These are phyloP conservation scores for Saxidomus purpurata DNA, from an alignment of 1,140 invertebrate species.

Conservation along the genomic window DNA sequence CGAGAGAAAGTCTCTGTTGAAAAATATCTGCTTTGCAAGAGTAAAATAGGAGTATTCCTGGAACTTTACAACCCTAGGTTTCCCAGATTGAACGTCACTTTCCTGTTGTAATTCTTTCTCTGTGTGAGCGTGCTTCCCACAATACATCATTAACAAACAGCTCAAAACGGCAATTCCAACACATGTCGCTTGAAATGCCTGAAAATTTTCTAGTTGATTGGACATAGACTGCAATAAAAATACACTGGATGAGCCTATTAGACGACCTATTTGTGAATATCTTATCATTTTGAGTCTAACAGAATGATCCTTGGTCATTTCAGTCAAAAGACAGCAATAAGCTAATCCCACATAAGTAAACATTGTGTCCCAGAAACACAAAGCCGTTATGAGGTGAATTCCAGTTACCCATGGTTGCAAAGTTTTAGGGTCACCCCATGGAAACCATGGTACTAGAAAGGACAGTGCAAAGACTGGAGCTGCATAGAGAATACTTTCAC, in stretches of 20 bases:
- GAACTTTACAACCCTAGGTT: conserved; percentile 15
- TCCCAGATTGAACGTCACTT: background rate
- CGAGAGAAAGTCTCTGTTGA: conserved; percentile 75
- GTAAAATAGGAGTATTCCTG: conserved; percentile 67
- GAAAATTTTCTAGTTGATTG: conserved; percentile 80
- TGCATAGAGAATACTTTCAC: conserved; percentile 84
- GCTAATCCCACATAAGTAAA: conserved; percentile 86
- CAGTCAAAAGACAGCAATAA: conserved; percentile 85
- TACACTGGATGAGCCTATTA: conserved; percentile 77
- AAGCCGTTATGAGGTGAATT: conserved; percentile 85
- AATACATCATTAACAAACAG: conserved; percentile 76
- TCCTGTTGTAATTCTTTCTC: conserved; percentile 76
- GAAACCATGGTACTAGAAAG: conserved; percentile 87
- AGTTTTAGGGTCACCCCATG: conserved; percentile 75
- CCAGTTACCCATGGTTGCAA: conserved; percentile 76
- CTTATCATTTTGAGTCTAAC: conserved; percentile 83
- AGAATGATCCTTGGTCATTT: conserved; percentile 81
- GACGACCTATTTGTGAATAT: conserved; percentile 80
- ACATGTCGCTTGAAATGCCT: conserved; percentile 79
- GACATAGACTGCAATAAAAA: conserved; percentile 77
- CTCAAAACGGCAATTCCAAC: conserved; percentile 78
- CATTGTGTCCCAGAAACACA: conserved; percentile 87
- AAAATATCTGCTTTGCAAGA: conserved; percentile 73
- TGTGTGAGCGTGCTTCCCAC: conserved; percentile 80
- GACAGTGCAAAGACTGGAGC: conserved; percentile 85